Percentiles rank a stretch among this genome's conserved stretches.
Conservation (phyloP, 1,140 invertebrate species). For the Megalonaias nervosa region DNA sequence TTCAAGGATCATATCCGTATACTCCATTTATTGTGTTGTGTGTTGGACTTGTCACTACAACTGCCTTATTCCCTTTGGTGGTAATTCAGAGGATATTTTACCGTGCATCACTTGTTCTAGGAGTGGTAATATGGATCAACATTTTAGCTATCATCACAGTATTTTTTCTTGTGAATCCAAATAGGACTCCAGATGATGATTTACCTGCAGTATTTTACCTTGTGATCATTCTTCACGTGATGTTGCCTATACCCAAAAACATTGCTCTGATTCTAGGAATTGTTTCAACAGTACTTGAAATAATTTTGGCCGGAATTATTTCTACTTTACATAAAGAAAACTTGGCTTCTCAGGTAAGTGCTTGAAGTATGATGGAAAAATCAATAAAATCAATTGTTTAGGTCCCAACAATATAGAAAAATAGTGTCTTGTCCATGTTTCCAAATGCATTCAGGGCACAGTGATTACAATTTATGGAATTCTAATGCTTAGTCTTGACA, state of each 20-base stretch:
- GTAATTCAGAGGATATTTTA: slow-evolving; percentile 17
- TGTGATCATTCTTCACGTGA: slow-evolving; percentile 57
- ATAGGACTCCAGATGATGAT: slow-evolving; percentile 42
- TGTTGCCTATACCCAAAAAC: slow-evolving; percentile 59
- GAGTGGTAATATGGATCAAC: slow-evolving; percentile 20
- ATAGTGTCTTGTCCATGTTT: too few species aligned
- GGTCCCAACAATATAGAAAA: too few species aligned
- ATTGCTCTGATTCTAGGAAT: slow-evolving; percentile 50
- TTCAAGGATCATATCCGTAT: too few species aligned
- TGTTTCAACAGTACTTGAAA: slow-evolving; percentile 41
- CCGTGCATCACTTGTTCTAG: slow-evolving; percentile 4
- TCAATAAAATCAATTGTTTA: too few species aligned
- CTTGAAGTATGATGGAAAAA: not conserved
- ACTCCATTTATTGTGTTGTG: slow-evolving; percentile 19
- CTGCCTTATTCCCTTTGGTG: slow-evolving; percentile 9
- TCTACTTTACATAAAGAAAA: slow-evolving; percentile 38
- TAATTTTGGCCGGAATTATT: slow-evolving; percentile 45
- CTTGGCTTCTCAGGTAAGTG: slow-evolving; percentile 46
- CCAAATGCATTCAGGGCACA: too few species aligned
- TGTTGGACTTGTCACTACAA: slow-evolving; percentile 6
- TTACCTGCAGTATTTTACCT: slow-evolving; percentile 53
- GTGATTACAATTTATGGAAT: too few species aligned
- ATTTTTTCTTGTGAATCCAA: slow-evolving; percentile 41
- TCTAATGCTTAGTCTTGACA: too few species aligned
- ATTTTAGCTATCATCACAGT: slow-evolving; percentile 39